Evolutionary conservation across 1,140 invertebrate species (phyloP), one percentile per base, ranked within the genome.

Genomic region (Lasaia peninsularis): DNA sequence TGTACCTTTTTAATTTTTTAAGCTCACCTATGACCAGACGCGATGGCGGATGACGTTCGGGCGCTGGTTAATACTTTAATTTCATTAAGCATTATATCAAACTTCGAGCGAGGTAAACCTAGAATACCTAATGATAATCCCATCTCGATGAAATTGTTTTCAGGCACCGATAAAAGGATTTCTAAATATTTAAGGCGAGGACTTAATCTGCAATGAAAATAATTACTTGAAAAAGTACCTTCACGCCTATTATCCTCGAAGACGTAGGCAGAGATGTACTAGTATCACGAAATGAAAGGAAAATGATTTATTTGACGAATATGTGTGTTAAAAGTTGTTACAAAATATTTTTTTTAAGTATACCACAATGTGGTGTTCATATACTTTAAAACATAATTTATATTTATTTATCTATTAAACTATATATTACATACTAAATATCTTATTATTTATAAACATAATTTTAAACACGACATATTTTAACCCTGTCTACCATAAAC

Each of bases 21-120:
- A 24, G 2, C 24, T 24, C 24, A 24, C 24, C 24, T 24, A 24
- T 24, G 24, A 24, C 7, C 24, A 24, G 24, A 24, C 24, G 24
- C 24, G 7, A 24, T 24, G 24, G 24, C 24, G 7, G 53, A 56
- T 7, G 20, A n/a, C 10, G 20, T 44, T 0, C 28, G n/a, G 11
- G 35, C 6, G 9, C 10, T 16, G n/a, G 35, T 32, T 14, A 4
- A 10, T 11, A 55, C 31, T 52, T 63, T 61, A 18, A 71, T 66
- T 52, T 67, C 68, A 16, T 48, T 70, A 16, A 78, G 48, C 64
- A 78, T 71, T 2, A 61, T 67, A 59, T 78, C 72, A 34, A 78
- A 78, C 6, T 28, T 16, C 11, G 54, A 50, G 31, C 72, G 63
- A 5, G 52, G 58, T 11, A 67, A 9, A n/a, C 75, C 72, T 9